Conservation (phyloP, 2,888 invertebrate genomes). For the Cordilura impudica region DNA sequence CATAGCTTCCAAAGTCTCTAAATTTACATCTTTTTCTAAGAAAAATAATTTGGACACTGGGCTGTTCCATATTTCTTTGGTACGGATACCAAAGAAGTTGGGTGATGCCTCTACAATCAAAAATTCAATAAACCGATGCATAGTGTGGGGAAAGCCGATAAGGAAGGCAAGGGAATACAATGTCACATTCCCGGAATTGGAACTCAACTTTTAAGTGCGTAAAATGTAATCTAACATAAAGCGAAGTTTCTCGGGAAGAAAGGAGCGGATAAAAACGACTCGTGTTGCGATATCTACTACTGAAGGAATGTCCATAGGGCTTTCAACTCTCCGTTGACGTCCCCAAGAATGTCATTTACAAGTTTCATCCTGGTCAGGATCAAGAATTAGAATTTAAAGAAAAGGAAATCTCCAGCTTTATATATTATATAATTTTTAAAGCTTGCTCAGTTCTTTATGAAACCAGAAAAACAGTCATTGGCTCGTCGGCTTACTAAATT, state of each 20-base stretch:
- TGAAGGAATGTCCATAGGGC: background rate
- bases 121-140: background rate
- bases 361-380: too few relatives aligned
- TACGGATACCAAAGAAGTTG: background rate
- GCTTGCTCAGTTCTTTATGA: background rate
- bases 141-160: background rate
- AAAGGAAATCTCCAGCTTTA: background rate
- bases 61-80: background rate
- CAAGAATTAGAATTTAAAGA: background rate
- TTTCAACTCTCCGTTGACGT: background rate
- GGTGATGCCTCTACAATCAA: background rate
- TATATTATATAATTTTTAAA: background rate
- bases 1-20: background rate
- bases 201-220: background rate
- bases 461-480: background rate
- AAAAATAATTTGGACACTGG: background rate
- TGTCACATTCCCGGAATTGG: background rate
- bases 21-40: background rate
- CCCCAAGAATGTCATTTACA: background rate
- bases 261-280: background rate
- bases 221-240: background rate
- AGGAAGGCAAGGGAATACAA: background rate
- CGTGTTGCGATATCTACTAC: background rate
- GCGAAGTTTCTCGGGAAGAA: background rate
- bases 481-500: background rate